A percentile compares a stretch with the other conserved stretches of the same genome.
phyloP scores from a whole-genome alignment of 1,140 invertebrate genomes.

The Drosophila tropicalis region DNA sequence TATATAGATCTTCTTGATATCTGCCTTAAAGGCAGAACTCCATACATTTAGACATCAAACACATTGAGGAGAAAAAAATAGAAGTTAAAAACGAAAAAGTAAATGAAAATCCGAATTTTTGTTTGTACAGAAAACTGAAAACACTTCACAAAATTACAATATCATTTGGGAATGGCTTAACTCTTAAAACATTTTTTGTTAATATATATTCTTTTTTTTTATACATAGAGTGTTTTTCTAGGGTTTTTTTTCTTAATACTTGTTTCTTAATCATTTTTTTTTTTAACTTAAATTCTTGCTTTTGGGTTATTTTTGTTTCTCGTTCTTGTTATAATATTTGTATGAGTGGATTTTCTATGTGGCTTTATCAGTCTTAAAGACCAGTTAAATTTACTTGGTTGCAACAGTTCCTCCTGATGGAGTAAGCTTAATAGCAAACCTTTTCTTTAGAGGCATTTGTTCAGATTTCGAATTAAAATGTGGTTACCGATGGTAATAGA shows the following conservation, averaged over 20 bases:
- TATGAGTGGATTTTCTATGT: constrained; percentile 33
- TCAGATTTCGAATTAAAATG: background rate
- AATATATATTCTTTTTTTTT: constrained; percentile 38
- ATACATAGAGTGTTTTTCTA: constrained; percentile 36
- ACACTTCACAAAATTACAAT: constrained; percentile 53
- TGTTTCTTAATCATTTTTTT: constrained; percentile 2
- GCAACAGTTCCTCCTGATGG: constrained; percentile 13
- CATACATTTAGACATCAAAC: constrained; percentile 33
- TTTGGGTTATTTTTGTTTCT: constrained; percentile 43
- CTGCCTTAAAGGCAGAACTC: constrained; percentile 66
- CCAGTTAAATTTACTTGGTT: constrained; percentile 53
- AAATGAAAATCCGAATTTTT: constrained; percentile 23
- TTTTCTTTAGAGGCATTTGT: constrained; percentile 10
- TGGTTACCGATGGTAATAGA: too few relatives aligned
- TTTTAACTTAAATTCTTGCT: constrained; percentile 27
- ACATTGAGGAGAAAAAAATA: constrained; percentile 10
- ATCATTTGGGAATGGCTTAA: constrained; percentile 70
- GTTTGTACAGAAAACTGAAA: background rate
- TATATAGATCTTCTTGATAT: background rate
- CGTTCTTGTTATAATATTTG: constrained; percentile 48
- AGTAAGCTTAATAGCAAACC: constrained; percentile 38
- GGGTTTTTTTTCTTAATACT: constrained; percentile 25
- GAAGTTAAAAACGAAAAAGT: background rate
- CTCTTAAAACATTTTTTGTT: constrained; percentile 48
- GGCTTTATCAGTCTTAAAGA: constrained; percentile 73